Evolutionary conservation across 1,140 invertebrate genomes (phyloP).

Genomic region (Neotoxoptera formosana): DNA sequence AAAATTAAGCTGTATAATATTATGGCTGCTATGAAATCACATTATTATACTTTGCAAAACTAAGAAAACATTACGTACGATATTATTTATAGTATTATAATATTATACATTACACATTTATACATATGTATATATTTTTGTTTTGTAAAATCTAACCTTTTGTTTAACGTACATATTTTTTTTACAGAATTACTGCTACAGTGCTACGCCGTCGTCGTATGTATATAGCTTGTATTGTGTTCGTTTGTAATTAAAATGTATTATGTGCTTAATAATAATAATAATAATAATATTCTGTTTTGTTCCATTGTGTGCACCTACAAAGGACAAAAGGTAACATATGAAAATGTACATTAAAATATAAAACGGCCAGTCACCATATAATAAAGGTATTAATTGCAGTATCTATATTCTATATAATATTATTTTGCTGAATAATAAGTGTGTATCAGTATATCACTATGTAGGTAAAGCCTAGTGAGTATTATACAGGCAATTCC

Average conservation of each 20-base stretch:
- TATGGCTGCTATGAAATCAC: not conserved
- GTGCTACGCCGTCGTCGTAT: not conserved
- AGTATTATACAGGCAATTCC: not conserved
- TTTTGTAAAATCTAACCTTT: conserved; percentile 23
- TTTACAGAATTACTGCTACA: not conserved
- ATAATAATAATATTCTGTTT: conserved; percentile 10
- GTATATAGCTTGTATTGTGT: not conserved
- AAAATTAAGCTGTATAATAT: not conserved
- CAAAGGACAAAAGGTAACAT: conserved; percentile 50
- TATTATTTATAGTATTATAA: not conserved
- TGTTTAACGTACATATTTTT: conserved; percentile 36
- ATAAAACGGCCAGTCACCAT: not conserved
- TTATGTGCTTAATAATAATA: conserved; percentile 27
- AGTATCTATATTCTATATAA: not conserved
- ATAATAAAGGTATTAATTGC: conserved; percentile 11
- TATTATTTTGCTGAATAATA: not conserved
- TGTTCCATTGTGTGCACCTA: not conserved
- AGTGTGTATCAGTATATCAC: not conserved
- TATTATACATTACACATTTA: not conserved
- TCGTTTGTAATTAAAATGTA: conserved; percentile 28
- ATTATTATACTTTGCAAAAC: not conserved
- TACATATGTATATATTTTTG: not conserved
- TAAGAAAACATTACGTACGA: conserved; percentile 8
- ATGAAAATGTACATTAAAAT: conserved; percentile 42
- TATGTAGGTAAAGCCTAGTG: not conserved